Evolutionary conservation across 2,113 vertebrate species (phyloP).

Genomic region (Alces alces): DNA sequence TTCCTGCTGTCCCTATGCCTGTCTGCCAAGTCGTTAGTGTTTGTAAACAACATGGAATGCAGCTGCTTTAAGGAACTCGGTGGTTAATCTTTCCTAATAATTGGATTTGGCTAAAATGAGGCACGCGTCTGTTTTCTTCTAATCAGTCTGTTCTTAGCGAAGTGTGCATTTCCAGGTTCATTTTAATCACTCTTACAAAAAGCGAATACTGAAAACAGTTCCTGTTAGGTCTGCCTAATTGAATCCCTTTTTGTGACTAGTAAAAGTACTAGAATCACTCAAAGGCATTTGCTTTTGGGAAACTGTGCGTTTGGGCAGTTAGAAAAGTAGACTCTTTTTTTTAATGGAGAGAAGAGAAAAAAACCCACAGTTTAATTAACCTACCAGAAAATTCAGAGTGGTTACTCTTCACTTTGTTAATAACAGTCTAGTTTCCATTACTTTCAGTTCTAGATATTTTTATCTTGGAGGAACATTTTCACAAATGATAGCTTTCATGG

Average conservation of each 20-base stretch:
- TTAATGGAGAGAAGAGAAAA: neutral
- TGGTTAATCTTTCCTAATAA: neutral
- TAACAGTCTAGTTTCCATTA: neutral
- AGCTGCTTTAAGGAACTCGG: neutral
- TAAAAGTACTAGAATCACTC: neutral
- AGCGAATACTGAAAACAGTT: neutral
- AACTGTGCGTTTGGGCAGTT: neutral
- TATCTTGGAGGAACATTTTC: neutral
- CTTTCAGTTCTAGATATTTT: neutral
- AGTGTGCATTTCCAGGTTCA: neutral
- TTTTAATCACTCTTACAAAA: neutral
- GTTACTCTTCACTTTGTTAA: neutral
- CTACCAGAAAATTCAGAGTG: neutral
- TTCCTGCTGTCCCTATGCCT: neutral
- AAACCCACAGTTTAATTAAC: neutral
- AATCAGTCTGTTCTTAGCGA: neutral
- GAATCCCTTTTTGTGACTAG: neutral
- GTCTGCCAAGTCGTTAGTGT: neutral
- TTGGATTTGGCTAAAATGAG: neutral
- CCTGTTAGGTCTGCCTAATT: neutral
- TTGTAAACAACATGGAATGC: neutral
- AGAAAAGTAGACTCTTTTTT: neutral
- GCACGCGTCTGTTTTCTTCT: neutral
- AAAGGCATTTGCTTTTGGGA: neutral
- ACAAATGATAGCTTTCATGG: neutral